These are phyloP conservation scores for Xyrauchen texanus DNA, from an alignment of 2,113 vertebrate genomes.

Conservation along the genomic window DNA sequence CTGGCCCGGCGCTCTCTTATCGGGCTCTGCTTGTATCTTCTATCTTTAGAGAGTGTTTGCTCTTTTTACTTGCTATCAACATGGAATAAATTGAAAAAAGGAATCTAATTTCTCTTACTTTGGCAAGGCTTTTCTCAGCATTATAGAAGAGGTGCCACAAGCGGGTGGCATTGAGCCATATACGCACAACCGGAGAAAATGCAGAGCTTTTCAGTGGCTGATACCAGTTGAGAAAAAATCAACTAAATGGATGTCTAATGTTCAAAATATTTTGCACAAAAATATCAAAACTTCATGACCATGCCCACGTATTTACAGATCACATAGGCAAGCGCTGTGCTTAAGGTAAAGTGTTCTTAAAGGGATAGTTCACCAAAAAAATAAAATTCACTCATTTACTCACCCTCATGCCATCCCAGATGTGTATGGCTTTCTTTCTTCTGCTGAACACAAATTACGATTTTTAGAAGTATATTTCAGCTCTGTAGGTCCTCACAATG, in stretches of 20 bases:
- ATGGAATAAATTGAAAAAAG: conserved; percentile 77
- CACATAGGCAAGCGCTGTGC: too few relatives aligned
- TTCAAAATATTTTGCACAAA: too few relatives aligned
- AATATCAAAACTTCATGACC: too few relatives aligned
- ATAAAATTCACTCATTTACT: too few relatives aligned
- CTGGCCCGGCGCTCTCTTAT: conserved; percentile 64
- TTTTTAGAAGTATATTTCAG: too few relatives aligned
- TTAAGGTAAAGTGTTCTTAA: too few relatives aligned
- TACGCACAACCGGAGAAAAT: conserved; percentile 64
- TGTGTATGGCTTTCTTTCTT: too few relatives aligned
- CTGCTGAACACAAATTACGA: too few relatives aligned
- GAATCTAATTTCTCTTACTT: conserved; percentile 77
- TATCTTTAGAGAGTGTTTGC: conserved; percentile 80
- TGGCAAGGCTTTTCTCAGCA: conserved; percentile 62
- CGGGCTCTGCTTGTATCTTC: conserved; percentile 77
- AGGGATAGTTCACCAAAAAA: too few relatives aligned
- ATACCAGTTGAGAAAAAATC: background rate
- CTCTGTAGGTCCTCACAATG: too few relatives aligned
- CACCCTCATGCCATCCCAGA: too few relatives aligned
- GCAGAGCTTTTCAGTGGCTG: background rate
- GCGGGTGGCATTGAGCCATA: conserved; percentile 63
- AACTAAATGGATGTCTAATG: background rate
- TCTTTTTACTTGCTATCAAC: conserved; percentile 78
- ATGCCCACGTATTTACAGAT: too few relatives aligned
- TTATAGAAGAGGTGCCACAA: conserved; percentile 54